A percentile compares a stretch with the other conserved stretches of the same genome.
Evolutionary conservation across 2,888 invertebrate species (phyloP).

Genomic region (Anagyrus pseudococci): DNA sequence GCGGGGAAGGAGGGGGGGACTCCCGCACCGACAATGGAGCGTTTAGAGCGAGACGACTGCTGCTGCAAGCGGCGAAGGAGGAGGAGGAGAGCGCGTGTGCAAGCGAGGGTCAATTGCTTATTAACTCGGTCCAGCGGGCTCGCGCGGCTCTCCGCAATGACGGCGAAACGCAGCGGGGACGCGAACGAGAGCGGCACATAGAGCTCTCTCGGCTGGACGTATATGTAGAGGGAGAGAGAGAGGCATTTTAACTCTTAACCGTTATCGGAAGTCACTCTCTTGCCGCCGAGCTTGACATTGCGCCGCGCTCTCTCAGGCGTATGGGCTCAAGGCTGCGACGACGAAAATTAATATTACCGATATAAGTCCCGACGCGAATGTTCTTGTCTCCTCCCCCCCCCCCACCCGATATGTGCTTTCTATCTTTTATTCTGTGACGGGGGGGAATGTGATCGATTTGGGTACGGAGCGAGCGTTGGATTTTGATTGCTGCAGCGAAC

Average conservation of each 20-base stretch:
- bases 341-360: too few relatives aligned
- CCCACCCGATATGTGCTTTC: too few relatives aligned
- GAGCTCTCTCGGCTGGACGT: background rate
- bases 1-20: background rate
- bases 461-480: too few relatives aligned
- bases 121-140: slow-evolving; percentile 48
- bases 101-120: slow-evolving; percentile 59
- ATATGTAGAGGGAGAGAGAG: background rate
- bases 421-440: too few relatives aligned
- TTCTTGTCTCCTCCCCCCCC: too few relatives aligned
- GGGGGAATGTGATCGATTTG: too few relatives aligned
- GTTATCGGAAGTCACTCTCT: slow-evolving; percentile 37
- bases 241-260: slow-evolving; percentile 31
- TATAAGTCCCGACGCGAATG: too few relatives aligned
- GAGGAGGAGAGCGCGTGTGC: slow-evolving; percentile 27
- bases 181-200: background rate
- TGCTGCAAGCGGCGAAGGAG: background rate
- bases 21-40: slow-evolving; percentile 44
- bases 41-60: slow-evolving; percentile 43
- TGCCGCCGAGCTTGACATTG: slow-evolving; percentile 34
- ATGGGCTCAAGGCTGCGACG: background rate
- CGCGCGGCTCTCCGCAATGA: slow-evolving; percentile 36
- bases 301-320: background rate
- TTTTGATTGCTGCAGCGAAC: too few relatives aligned
- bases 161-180: slow-evolving; percentile 37